These are phyloP conservation scores for Dynastes maya DNA, from an alignment of 2,888 invertebrate genomes.

Conservation along the genomic window DNA sequence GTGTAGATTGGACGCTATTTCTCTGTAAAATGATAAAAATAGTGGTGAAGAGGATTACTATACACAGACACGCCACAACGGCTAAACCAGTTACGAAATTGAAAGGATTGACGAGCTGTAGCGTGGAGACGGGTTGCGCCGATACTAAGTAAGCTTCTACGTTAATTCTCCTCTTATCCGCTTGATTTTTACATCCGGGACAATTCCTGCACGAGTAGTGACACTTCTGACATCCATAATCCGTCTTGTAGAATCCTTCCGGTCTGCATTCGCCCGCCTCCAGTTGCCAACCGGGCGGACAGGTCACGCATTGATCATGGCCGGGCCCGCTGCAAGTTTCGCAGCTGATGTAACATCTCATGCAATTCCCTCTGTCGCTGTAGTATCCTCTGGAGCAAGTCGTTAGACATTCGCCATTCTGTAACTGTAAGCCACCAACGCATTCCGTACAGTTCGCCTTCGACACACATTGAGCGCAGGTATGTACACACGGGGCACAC, in stretches of 20 bases:
- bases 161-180: constrained; percentile 69
- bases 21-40: constrained; percentile 82
- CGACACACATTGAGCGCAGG: constrained; percentile 84
- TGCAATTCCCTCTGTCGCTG: constrained; percentile 87
- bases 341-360: constrained; percentile 88
- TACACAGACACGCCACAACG: constrained; percentile 79
- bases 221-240: constrained; percentile 89
- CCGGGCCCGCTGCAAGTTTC: constrained; percentile 89
- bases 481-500: constrained; percentile 86
- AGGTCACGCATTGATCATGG: constrained; percentile 88
- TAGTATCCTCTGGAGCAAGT: constrained; percentile 88
- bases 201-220: constrained; percentile 92
- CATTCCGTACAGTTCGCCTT: constrained; percentile 88
- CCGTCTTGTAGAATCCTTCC: constrained; percentile 87
- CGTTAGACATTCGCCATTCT: constrained; percentile 87
- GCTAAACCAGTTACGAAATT: constrained; percentile 80
- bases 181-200: constrained; percentile 74
- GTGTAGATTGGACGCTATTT: constrained; percentile 66
- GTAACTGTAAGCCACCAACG: constrained; percentile 78
- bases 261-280: constrained; percentile 89
- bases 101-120: constrained; percentile 72
- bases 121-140: constrained; percentile 68
- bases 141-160: constrained; percentile 68
- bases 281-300: constrained; percentile 85
- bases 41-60: constrained; percentile 80